Evolutionary conservation across 2,797 vertebrate genomes (phyloP).

Genomic region (Gadopsis bispinosus): DNA sequence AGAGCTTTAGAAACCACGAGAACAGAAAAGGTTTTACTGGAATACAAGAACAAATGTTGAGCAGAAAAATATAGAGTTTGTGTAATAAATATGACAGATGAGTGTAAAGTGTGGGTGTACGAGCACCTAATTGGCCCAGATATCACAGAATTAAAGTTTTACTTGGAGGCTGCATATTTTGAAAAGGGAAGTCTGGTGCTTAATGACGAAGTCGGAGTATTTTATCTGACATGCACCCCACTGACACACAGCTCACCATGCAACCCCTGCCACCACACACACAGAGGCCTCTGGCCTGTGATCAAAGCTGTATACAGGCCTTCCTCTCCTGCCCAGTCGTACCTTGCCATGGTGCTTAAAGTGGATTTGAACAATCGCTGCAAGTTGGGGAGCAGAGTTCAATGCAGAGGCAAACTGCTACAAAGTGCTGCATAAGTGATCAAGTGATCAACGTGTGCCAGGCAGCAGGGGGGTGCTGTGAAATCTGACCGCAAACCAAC

Average conservation of each 20-base stretch:
- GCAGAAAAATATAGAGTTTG: constrained; percentile 22
- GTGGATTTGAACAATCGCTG: not conserved
- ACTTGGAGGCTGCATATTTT: constrained; percentile 68
- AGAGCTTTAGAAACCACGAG: constrained; percentile 21
- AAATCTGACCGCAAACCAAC: not conserved
- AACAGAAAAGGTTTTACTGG: constrained; percentile 22
- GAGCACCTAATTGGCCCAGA: constrained; percentile 86
- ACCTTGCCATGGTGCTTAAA: not conserved
- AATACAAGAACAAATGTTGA: constrained; percentile 44
- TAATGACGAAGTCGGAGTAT: constrained; percentile 81
- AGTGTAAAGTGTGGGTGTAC: constrained; percentile 75
- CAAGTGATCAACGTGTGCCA: not conserved
- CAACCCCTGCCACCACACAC: constrained; percentile 51
- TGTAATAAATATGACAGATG: constrained; percentile 74
- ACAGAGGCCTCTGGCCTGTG: constrained; percentile 26
- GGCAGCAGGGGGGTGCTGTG: not conserved
- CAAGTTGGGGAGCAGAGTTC: not conserved
- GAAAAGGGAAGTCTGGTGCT: constrained; percentile 78
- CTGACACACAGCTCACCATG: constrained; percentile 74
- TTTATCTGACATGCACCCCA: constrained; percentile 78
- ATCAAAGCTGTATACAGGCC: constrained; percentile 37
- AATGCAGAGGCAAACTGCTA: not conserved
- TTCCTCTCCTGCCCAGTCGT: constrained; percentile 11
- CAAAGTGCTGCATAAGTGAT: too few relatives aligned
- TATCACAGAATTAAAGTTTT: constrained; percentile 85